phyloP scores from a whole-genome alignment of 2,113 vertebrate genomes.

The Columbina picui region DNA sequence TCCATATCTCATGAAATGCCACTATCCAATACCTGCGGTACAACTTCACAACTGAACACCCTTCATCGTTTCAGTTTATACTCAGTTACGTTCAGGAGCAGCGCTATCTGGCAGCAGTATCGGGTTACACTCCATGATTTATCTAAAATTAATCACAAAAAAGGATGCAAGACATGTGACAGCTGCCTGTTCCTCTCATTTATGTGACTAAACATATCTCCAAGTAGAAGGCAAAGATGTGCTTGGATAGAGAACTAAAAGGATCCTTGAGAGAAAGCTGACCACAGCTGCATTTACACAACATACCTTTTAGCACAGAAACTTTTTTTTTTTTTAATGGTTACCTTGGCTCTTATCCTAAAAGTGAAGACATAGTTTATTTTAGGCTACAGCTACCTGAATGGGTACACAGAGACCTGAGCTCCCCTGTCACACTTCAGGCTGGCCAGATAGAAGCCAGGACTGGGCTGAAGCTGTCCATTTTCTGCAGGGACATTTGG shows the following conservation, averaged over 20 bases:
- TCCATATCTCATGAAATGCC: constrained; percentile 13
- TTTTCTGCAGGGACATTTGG: neutral
- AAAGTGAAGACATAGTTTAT: neutral
- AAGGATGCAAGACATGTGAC: neutral
- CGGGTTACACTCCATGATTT: neutral
- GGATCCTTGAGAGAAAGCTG: neutral
- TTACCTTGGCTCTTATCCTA: neutral
- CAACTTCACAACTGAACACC: neutral
- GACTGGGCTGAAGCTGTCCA: neutral
- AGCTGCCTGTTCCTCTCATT: neutral
- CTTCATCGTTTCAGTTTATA: neutral
- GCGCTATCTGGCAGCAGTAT: neutral
- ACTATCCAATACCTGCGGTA: neutral
- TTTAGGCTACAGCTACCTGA: neutral
- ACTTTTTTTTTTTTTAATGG: neutral
- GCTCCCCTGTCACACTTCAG: neutral
- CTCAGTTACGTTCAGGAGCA: neutral
- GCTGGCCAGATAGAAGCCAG: neutral
- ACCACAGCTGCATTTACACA: neutral
- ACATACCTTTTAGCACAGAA: neutral
- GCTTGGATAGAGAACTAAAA: neutral
- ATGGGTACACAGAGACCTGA: neutral
- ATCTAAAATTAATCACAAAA: neutral
- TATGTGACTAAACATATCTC: neutral
- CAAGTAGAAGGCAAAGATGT: neutral